A percentile compares a stretch with the other conserved stretches of the same genome.
phyloP scores from a whole-genome alignment of 2,888 invertebrate species.

The Acanthopleura granulata region DNA sequence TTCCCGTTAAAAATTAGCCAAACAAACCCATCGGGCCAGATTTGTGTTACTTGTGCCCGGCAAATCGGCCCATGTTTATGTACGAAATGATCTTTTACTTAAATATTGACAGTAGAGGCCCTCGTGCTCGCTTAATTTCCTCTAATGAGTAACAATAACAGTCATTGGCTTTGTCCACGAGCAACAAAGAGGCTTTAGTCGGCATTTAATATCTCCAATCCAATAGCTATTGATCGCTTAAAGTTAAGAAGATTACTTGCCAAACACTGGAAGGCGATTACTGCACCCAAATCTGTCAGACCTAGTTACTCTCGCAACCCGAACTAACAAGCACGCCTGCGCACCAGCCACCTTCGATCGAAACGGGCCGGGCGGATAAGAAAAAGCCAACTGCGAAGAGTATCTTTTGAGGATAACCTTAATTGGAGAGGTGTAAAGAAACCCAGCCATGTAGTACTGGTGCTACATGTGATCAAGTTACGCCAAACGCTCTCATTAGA shows the following conservation, averaged over 20 bases:
- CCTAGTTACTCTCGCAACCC: conserved; percentile 11
- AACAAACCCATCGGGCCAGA: background rate
- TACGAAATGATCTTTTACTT: conserved; percentile 16
- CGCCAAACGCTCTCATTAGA: no score
- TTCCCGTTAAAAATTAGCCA: conserved; percentile 10
- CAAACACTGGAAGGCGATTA: conserved; percentile 19
- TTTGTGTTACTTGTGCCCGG: background rate
- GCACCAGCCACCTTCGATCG: background rate
- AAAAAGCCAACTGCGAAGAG: no score
- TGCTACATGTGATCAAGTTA: no score
- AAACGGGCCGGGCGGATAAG: no score
- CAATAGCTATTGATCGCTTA: conserved; percentile 16
- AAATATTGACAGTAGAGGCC: conserved; percentile 20
- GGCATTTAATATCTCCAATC: conserved; percentile 16
- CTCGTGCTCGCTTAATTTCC: conserved; percentile 18
- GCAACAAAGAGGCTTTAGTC: conserved; percentile 17
- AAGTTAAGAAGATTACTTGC: conserved; percentile 15
- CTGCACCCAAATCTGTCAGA: background rate
- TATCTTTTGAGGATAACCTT: no score
- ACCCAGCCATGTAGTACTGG: no score
- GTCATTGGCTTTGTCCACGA: conserved; percentile 15
- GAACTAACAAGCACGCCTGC: background rate
- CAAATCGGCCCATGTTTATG: background rate
- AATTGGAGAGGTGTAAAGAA: no score
- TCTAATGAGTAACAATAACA: conserved; percentile 20